Evolutionary conservation across 2,797 vertebrate species (phyloP).

Genomic region (Salmo trutta): DNA sequence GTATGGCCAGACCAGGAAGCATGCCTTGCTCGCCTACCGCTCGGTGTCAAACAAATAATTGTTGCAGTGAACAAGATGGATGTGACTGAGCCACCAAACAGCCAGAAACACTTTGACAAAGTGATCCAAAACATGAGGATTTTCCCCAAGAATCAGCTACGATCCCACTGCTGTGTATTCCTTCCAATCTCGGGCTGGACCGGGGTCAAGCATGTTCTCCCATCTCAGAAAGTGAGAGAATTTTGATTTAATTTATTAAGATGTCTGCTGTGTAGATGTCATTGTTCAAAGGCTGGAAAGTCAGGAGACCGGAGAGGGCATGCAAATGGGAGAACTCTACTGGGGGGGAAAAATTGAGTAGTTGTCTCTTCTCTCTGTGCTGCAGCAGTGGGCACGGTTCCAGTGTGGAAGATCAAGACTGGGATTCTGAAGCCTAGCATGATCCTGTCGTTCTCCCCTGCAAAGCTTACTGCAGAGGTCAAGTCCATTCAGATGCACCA

Average conservation of each 20-base stretch:
- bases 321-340: constrained; percentile 68
- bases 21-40: constrained; percentile 79
- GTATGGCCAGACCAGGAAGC: constrained; percentile 82
- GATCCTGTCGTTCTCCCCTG: constrained; percentile 75
- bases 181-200: constrained; percentile 81
- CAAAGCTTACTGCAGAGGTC: constrained; percentile 73
- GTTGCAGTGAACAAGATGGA: constrained; percentile 87
- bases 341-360: constrained; percentile 34
- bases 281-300: constrained; percentile 82
- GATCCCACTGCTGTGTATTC: constrained; percentile 73
- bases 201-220: constrained; percentile 42
- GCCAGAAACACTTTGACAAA: constrained; percentile 78
- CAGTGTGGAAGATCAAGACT: constrained; percentile 73
- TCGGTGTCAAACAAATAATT: constrained; percentile 83
- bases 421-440: constrained; percentile 80
- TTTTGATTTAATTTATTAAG: no score
- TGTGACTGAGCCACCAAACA: constrained; percentile 75
- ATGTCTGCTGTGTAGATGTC: constrained; percentile 66
- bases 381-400: constrained; percentile 74
- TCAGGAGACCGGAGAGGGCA: constrained; percentile 66
- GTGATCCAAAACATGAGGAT: constrained; percentile 71
- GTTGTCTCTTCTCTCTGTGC: neutral
- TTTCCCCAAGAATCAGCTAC: constrained; percentile 84
- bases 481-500: constrained; percentile 80
- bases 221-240: constrained; percentile 73